Conservation (phyloP, 1,140 invertebrate genomes). For the Ditylenchus dipsaci region DNA sequence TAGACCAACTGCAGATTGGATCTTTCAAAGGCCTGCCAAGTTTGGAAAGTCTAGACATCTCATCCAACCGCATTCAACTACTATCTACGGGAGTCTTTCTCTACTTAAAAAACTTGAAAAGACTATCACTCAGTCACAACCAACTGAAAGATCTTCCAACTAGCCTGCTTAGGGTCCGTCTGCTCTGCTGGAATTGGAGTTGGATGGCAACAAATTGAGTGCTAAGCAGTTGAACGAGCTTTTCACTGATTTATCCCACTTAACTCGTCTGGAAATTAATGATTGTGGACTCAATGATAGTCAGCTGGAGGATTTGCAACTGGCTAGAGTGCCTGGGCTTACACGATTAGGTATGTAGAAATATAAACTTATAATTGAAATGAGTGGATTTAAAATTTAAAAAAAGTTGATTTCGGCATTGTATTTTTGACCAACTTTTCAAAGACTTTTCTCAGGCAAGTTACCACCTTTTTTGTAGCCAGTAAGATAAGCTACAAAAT, state of each 20-base stretch:
- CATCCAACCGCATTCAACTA: conserved; percentile 35
- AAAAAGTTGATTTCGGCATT: too few species aligned
- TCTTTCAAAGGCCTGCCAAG: conserved; percentile 46
- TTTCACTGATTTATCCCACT: conserved; percentile 38
- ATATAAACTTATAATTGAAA: too few species aligned
- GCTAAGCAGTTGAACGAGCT: conserved; percentile 45
- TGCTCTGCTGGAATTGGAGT: conserved; percentile 33
- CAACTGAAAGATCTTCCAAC: conserved; percentile 36
- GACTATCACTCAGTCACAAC: conserved; percentile 44
- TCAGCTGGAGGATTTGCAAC: conserved; percentile 26
- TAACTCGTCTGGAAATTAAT: conserved; percentile 42
- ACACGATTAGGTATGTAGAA: conserved; percentile 16
- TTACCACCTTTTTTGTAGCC: too few species aligned
- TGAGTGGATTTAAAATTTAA: too few species aligned
- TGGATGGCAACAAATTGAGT: conserved; percentile 47
- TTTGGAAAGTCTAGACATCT: conserved; percentile 43
- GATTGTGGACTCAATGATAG: conserved; percentile 42
- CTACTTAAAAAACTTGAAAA: conserved; percentile 35
- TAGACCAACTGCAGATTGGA: conserved; percentile 42
- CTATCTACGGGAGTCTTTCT: conserved; percentile 53
- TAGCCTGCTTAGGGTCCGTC: conserved; percentile 46
- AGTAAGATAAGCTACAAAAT: too few species aligned
- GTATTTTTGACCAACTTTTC: too few species aligned
- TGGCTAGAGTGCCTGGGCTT: conserved; percentile 30
- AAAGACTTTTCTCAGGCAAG: too few species aligned